These are phyloP conservation scores for Plutella xylostella DNA, from an alignment of 2,888 invertebrate genomes.

Conservation along the genomic window DNA sequence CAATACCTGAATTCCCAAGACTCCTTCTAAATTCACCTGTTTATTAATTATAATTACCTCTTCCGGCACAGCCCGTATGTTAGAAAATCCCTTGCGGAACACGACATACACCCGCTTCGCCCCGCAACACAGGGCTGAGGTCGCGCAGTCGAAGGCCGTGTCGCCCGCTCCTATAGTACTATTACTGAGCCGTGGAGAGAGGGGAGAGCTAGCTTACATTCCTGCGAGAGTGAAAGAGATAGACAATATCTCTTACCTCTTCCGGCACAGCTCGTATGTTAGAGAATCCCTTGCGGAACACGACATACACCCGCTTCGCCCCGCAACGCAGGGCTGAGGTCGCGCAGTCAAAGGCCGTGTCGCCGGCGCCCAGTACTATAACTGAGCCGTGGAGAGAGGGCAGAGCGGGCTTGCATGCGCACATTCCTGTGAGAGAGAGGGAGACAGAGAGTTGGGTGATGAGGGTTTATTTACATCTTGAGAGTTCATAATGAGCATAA, in stretches of 20 bases:
- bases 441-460: too few relatives aligned
- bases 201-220: conserved; percentile 82
- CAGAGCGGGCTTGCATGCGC: conserved; percentile 79
- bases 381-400: conserved; percentile 85
- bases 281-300: conserved; percentile 94
- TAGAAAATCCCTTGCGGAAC: conserved; percentile 93
- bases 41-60: too few relatives aligned
- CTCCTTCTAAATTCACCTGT: too few relatives aligned
- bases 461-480: too few relatives aligned
- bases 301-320: conserved; percentile 90
- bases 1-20: too few relatives aligned
- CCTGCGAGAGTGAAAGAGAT: conserved; percentile 61
- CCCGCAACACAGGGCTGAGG: conserved; percentile 95
- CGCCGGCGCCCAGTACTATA: conserved; percentile 96
- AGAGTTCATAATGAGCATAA: too few relatives aligned
- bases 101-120: conserved; percentile 92
- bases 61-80: conserved; percentile 97
- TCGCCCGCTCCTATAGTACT: conserved; percentile 95
- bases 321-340: conserved; percentile 97
- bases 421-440: conserved; percentile 72
- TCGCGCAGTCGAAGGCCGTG: conserved; percentile 99
- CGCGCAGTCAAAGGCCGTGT: conserved; percentile 99
- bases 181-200: conserved; percentile 84
- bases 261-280: conserved; percentile 98
- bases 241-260: conserved; percentile 80